Base-by-base conservation (phyloP, 2,888 invertebrate genomes). In the Epinotia nisella region DNA sequence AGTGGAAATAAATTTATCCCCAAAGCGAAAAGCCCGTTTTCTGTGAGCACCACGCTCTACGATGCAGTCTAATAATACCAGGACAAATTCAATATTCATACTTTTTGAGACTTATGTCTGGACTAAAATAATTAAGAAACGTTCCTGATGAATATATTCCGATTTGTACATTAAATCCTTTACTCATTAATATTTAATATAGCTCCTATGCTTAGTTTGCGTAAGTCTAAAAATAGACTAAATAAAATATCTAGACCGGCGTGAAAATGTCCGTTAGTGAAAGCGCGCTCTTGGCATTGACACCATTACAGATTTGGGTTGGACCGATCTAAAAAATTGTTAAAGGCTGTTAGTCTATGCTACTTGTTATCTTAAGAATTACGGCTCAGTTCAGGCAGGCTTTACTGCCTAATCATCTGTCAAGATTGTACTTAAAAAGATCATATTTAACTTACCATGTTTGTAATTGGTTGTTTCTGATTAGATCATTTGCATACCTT, bases 281-380 rank as follows among this genome's bases (percentile, higher is more conserved):
- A 73, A 73, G 73, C 73, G 56, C 66, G 72, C 49, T 62, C 73
- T 64, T 73, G 73, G 59, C 73, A 73, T 73, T 73, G 73, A 73
- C 73, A 69, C 51, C 68, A 73, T 69, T 73, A 73, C 58, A 69
- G 73, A 73, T 69, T 69, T 69, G 68, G 69, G 73, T 55, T 59
- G 61, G 64, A 21, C 70, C 45, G 71, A 66, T 55, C 71, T 72
- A 61, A 49, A 72, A 72, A 66, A 67, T 72, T 45, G 60, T 53
- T 61, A 60, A 66, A 56, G 56, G 11, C 39, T 45, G 19, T n/a
- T n/a, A n/a, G 15, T 24, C 7, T 65, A 11, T 7, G 13, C 15
- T n/a, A 19, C 19, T 19, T n/a, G 39, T 53, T 29, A 35, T 29
- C 5, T 5, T 1, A 29, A 29, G 7, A 29, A 29, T 7, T 29